Conservation (phyloP, 1,140 invertebrate genomes). For the Dysdera silvatica region DNA sequence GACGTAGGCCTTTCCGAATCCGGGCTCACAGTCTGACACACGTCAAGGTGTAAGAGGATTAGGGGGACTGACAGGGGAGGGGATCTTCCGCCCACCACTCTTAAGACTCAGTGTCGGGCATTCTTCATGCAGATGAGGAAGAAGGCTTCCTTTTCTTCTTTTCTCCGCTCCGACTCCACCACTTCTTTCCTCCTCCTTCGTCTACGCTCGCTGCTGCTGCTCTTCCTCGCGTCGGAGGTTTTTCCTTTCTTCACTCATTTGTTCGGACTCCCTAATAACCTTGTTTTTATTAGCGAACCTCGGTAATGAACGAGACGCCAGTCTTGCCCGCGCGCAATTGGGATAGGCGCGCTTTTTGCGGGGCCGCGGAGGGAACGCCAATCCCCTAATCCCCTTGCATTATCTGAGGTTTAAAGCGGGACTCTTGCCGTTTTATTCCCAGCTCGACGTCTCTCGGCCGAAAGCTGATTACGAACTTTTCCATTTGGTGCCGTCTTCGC, state of each 20-base stretch:
- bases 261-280: constrained; percentile 16
- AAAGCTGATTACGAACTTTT: constrained; percentile 23
- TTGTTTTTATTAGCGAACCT: constrained; percentile 8
- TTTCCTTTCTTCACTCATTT: too few relatives aligned
- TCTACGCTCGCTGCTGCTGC: too few relatives aligned
- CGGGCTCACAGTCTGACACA: constrained; percentile 14
- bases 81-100: not conserved
- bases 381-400: constrained; percentile 19
- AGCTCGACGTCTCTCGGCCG: not conserved
- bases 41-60: constrained; percentile 31
- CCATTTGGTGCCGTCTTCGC: constrained; percentile 1
- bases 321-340: not conserved
- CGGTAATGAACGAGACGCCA: constrained; percentile 18
- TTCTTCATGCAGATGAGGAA: constrained; percentile 16
- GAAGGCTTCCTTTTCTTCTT: not conserved
- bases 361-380: not conserved
- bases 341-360: not conserved
- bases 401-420: constrained; percentile 26
- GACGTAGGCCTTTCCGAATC: constrained; percentile 16
- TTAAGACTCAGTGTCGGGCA: too few relatives aligned
- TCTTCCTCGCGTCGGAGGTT: too few relatives aligned
- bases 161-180: too few relatives aligned
- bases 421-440: constrained; percentile 10
- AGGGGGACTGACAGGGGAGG: constrained; percentile 14
- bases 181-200: constrained; percentile 2